Conservation (phyloP, 1,140 invertebrate genomes). For the Calycopis cecrops region DNA sequence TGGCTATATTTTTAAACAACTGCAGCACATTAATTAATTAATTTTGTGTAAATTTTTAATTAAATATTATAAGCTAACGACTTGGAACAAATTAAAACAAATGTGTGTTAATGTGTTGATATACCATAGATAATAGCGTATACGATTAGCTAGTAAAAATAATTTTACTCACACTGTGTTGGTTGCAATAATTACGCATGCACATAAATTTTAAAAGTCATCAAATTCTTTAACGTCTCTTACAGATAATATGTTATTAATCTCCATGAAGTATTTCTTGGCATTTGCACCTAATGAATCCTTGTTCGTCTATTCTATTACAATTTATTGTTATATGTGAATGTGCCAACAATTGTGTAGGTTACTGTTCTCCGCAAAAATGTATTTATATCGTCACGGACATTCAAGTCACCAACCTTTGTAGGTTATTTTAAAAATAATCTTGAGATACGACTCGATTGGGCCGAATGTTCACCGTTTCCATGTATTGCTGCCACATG, state of each 20-base stretch:
- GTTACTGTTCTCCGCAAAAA: background rate
- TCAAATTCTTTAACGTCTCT: background rate
- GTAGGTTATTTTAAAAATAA: slow-evolving; percentile 9
- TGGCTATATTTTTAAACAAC: too few relatives aligned
- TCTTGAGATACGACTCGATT: background rate
- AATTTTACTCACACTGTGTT: too few relatives aligned
- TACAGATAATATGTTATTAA: background rate
- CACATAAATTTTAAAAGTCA: too few relatives aligned
- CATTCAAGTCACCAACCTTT: slow-evolving; percentile 8
- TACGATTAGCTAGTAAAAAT: too few relatives aligned
- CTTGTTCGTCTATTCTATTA: too few relatives aligned
- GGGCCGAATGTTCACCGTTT: background rate
- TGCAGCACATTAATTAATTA: too few relatives aligned
- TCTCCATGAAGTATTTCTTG: background rate
- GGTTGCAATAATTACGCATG: background rate
- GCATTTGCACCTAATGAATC: background rate
- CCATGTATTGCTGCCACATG: too few relatives aligned
- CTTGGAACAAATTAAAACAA: too few relatives aligned
- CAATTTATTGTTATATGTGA: background rate
- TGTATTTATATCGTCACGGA: slow-evolving; percentile 8
- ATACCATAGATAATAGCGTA: too few relatives aligned
- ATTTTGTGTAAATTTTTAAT: too few relatives aligned
- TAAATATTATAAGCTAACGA: too few relatives aligned
- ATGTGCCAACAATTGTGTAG: slow-evolving; percentile 3
- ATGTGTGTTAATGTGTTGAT: too few relatives aligned